Conservation (phyloP, 2,113 vertebrate species). For the Coryphaenoides rupestris region DNA sequence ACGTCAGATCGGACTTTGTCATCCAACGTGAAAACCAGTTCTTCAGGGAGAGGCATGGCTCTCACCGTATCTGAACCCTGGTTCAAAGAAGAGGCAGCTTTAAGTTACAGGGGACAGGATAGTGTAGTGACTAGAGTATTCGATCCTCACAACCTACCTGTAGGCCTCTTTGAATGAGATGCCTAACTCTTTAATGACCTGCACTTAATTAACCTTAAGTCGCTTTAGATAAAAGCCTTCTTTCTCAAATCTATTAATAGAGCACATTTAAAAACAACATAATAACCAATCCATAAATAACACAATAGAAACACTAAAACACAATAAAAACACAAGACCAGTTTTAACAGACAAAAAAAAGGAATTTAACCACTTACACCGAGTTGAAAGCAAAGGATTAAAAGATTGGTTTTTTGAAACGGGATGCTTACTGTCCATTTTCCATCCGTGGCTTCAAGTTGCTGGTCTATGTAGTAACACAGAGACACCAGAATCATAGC, state of each 20-base stretch:
- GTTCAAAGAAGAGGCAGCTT: neutral
- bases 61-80: constrained; percentile 82
- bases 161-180: no score
- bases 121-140: no score
- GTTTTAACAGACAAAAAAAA: neutral
- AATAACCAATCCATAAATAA: neutral
- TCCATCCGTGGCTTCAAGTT: constrained; percentile 78
- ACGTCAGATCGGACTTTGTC: constrained; percentile 74
- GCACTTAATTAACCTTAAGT: no score
- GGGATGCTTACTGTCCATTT: constrained; percentile 84
- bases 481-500: constrained; percentile 86
- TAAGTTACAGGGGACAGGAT: no score
- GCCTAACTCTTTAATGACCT: no score
- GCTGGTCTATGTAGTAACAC: constrained; percentile 77
- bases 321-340: neutral
- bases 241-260: no score
- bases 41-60: constrained; percentile 77
- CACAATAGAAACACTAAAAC: neutral
- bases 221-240: no score
- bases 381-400: no score
- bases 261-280: no score
- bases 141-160: no score
- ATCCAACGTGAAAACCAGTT: constrained; percentile 88
- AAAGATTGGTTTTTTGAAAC: neutral
- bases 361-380: no score